phyloP scores from a whole-genome alignment of 2,113 vertebrate species.

The Mastomys natalensis region DNA sequence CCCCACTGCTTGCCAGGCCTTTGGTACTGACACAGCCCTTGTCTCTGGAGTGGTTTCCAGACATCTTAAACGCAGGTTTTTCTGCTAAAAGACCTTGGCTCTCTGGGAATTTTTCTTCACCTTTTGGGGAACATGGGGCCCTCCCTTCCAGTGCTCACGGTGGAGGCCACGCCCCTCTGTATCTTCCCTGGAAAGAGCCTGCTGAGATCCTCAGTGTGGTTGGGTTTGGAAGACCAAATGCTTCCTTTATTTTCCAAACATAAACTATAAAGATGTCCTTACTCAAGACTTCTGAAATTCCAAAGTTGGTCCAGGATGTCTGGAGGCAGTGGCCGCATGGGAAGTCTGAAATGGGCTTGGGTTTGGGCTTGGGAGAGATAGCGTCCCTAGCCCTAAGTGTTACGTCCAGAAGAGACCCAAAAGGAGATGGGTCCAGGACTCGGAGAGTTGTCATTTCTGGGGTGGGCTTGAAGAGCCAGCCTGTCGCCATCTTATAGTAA shows the following conservation, averaged over 20 bases:
- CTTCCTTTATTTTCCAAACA: background rate
- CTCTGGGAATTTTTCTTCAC: background rate
- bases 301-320: background rate
- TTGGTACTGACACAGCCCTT: background rate
- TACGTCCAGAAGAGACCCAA: background rate
- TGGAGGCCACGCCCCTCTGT: background rate
- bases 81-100: background rate
- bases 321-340: background rate
- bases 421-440: background rate
- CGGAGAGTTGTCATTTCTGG: background rate
- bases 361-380: background rate
- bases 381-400: too few species aligned
- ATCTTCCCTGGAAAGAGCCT: background rate
- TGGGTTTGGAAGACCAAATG: background rate
- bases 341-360: background rate
- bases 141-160: accelerated
- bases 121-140: background rate
- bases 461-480: background rate
- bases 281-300: background rate
- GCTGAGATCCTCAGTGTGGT: background rate
- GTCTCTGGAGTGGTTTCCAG: background rate
- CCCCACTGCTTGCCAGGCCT: too few species aligned
- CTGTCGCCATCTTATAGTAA: background rate
- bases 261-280: background rate
- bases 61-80: background rate